Conservation (phyloP, 2,888 invertebrate species). For the Trilocha varians region DNA sequence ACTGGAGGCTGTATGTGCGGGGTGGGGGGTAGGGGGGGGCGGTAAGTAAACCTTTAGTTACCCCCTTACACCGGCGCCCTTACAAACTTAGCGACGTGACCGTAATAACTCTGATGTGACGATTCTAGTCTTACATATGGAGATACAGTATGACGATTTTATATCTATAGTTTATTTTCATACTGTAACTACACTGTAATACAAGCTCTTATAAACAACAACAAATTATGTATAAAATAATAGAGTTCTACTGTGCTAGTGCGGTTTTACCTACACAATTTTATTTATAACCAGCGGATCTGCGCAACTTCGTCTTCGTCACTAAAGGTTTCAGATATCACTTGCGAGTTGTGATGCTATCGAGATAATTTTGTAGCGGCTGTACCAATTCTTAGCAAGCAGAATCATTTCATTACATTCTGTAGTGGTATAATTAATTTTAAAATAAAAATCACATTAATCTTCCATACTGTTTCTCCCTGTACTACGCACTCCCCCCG, state of each 20-base stretch:
- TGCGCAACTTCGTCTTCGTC: too few relatives aligned
- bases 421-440: not conserved
- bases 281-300: too few relatives aligned
- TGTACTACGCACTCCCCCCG: not conserved
- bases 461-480: not conserved
- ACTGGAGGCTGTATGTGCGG: not conserved
- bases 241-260: too few relatives aligned
- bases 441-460: not conserved
- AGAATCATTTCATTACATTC: not conserved
- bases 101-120: constrained; percentile 24
- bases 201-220: too few relatives aligned
- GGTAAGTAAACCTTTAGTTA: not conserved
- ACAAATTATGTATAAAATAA: too few relatives aligned
- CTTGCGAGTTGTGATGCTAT: too few relatives aligned
- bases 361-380: too few relatives aligned
- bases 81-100: constrained; percentile 29
- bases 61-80: constrained; percentile 11
- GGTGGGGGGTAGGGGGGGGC: not conserved
- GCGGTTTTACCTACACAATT: too few relatives aligned
- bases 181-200: too few relatives aligned
- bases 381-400: too few relatives aligned
- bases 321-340: too few relatives aligned
- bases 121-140: constrained; percentile 6
- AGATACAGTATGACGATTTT: not conserved
- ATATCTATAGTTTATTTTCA: too few relatives aligned